These are phyloP conservation scores for Trichomycterus rosablanca DNA, from an alignment of 2,113 vertebrate species.

Conservation along the genomic window DNA sequence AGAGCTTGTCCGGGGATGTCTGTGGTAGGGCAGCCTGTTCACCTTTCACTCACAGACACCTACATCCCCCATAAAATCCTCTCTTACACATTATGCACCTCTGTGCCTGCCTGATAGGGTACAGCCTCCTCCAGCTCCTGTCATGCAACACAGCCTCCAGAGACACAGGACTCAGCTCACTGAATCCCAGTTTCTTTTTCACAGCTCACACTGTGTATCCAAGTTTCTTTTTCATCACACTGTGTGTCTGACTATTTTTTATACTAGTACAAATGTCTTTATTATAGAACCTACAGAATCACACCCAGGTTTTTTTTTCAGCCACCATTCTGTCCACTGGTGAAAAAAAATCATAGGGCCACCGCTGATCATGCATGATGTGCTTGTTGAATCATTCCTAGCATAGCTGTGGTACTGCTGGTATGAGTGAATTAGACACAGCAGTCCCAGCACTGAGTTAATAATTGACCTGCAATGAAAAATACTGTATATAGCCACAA, in stretches of 20 bases:
- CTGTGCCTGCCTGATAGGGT: slow-evolving; percentile 28
- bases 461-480: too few relatives aligned
- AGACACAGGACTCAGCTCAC: not conserved
- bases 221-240: not conserved
- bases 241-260: not conserved
- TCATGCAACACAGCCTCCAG: slow-evolving; percentile 10
- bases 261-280: too few relatives aligned
- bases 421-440: too few relatives aligned
- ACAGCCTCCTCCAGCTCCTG: slow-evolving; percentile 23
- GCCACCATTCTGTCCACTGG: too few relatives aligned
- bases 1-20: slow-evolving; percentile 14
- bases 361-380: too few relatives aligned
- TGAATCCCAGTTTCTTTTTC: not conserved
- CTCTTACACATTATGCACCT: slow-evolving; percentile 36
- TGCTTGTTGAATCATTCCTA: too few relatives aligned
- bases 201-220: not conserved
- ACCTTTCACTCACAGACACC: not conserved
- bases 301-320: too few relatives aligned
- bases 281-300: too few relatives aligned
- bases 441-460: too few relatives aligned
- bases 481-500: too few relatives aligned
- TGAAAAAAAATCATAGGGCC: too few relatives aligned
- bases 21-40: slow-evolving; percentile 3
- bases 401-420: too few relatives aligned
- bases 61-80: slow-evolving; percentile 3